phyloP scores from a whole-genome alignment of 2,113 vertebrate species.

The Rhombomys opimus region DNA sequence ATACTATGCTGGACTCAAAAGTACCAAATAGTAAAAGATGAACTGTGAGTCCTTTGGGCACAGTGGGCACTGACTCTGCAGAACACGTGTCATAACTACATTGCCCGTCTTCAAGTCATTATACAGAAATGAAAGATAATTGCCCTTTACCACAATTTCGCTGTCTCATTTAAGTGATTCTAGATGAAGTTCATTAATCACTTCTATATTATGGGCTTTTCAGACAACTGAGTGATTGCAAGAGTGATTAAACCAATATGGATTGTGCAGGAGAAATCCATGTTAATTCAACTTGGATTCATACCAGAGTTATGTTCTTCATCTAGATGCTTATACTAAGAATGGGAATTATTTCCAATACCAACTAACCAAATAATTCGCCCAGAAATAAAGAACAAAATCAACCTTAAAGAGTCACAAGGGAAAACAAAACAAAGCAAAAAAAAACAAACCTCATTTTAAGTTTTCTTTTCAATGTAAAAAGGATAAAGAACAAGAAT shows the following conservation, averaged over 20 bases:
- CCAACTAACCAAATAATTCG: neutral
- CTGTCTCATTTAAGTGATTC: neutral
- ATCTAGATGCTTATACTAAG: neutral
- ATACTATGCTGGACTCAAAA: neutral
- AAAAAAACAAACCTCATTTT: neutral
- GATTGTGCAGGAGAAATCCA: neutral
- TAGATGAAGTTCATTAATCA: slow-evolving; percentile 40
- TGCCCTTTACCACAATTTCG: neutral
- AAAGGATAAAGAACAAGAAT: neutral
- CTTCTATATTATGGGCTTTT: slow-evolving; percentile 2
- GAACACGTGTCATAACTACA: slow-evolving; percentile 1
- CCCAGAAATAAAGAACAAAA: slow-evolving; percentile 28
- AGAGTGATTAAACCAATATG: neutral
- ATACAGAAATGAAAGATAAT: slow-evolving; percentile 41
- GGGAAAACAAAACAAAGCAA: neutral
- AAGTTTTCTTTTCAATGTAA: neutral
- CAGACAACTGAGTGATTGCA: neutral
- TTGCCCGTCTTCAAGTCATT: slow-evolving; percentile 36
- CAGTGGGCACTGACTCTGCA: slow-evolving; percentile 25
- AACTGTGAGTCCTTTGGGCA: neutral
- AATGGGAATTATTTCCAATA: slow-evolving; percentile 25
- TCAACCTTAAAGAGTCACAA: slow-evolving; percentile 12
- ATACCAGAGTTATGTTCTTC: neutral
- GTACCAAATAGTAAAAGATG: neutral
- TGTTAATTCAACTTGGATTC: neutral